Evolutionary conservation across 2,113 vertebrate species (phyloP), one percentile per base, ranked within the genome.

Genomic region (Sclerurus mexicanus): DNA sequence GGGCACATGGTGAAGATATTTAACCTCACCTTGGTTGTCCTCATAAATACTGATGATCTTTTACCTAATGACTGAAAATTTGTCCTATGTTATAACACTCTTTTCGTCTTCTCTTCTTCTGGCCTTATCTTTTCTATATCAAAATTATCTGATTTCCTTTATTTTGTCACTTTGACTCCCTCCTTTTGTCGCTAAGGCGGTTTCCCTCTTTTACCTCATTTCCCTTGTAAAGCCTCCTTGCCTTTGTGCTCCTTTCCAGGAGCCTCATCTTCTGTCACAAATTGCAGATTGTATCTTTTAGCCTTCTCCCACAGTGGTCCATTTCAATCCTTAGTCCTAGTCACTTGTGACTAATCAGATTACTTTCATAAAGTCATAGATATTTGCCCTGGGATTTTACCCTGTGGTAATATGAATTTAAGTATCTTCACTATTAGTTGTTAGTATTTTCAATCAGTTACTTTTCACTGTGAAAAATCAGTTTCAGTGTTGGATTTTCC

Each of bases 301-400:
- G 21, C 44, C 44, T 69, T 78, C n/a, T 93, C 71, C 52, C 30
- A 6, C 3, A 49, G 24, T 40, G 24, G 15, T 5, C 81, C 76
- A 44, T 81, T 93, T 92, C 84, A 92, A 93, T 89, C 76, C 68
- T 74, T 78, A 90, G 52, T 67, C 85, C 35, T 64, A 67, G 56
- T 68, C 82, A 75, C 49, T 94, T 92, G 68, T 84, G 76, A 84
- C 67, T 96, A 88, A 84, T 59, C 74, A 77, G 55, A 74, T 93
- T 95, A 64, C 44, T 67, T 93, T 93, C 63, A 52, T 47, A 63
- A 92, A 84, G 67, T 86, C 59, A 33, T 16, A 64, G 59, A 23
- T 40, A 55, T 84, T 77, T 87, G 50, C 79, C 28, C 30, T 80
- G 78, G 50, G 53, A 66, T 80, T 82, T 89, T 91, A 77, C 56